A percentile compares a stretch with the other conserved stretches of the same genome.
Conservation (phyloP, 2,113 vertebrate genomes). For the Capra hircus region DNA sequence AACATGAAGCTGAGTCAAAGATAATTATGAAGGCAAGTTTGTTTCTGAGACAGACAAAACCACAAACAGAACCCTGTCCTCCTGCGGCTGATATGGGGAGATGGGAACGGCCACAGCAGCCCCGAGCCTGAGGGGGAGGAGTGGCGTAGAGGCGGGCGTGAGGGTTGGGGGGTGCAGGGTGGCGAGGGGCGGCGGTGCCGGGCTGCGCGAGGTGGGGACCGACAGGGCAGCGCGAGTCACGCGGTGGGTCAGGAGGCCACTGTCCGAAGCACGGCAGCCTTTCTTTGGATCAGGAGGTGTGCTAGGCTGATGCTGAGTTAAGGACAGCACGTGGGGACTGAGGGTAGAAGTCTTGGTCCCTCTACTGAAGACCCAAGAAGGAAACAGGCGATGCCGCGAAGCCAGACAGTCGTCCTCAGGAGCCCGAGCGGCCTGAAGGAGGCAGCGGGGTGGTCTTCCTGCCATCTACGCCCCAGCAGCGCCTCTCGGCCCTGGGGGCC, state of each 20-base stretch:
- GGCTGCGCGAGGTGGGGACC: rapidly evolving
- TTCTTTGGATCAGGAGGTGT: rapidly evolving
- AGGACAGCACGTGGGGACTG: rapidly evolving
- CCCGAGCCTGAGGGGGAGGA: rapidly evolving
- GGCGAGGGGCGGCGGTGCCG: rapidly evolving
- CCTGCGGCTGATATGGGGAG: neutral
- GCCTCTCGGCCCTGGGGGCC: neutral
- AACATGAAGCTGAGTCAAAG: neutral
- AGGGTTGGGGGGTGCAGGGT: too few species aligned
- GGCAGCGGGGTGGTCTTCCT: neutral
- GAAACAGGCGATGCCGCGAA: rapidly evolving
- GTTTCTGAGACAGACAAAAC: neutral
- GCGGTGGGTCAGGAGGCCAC: rapidly evolving
- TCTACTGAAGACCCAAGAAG: neutral
- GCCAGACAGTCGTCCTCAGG: rapidly evolving
- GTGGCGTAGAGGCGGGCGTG: too few species aligned
- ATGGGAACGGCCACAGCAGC: rapidly evolving
- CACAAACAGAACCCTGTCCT: neutral
- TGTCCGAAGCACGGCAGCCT: rapidly evolving
- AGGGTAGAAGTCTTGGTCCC: neutral
- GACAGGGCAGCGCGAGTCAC: rapidly evolving
- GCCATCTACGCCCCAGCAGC: rapidly evolving
- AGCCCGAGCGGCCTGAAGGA: rapidly evolving
- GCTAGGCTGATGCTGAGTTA: rapidly evolving
- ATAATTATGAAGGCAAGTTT: neutral